phyloP scores from a whole-genome alignment of 2,888 invertebrate genomes.

The Rhagonycha fulva region DNA sequence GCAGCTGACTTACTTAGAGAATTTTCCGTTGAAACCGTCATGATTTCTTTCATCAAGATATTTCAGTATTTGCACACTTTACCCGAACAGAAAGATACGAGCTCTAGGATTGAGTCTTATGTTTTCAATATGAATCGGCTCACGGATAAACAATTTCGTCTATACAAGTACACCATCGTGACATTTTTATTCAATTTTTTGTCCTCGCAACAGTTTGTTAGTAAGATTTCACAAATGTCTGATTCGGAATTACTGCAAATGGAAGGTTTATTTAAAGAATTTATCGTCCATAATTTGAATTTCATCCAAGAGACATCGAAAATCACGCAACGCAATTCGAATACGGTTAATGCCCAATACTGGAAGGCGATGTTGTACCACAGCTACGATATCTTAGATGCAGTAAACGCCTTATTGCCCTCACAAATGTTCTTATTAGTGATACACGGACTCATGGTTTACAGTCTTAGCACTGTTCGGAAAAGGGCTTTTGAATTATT shows the following conservation, averaged over 20 bases:
- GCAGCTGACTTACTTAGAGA: slow-evolving; percentile 68
- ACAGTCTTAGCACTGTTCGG: slow-evolving; percentile 72
- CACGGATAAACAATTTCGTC: slow-evolving; percentile 76
- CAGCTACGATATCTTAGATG: slow-evolving; percentile 78
- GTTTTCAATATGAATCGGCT: slow-evolving; percentile 67
- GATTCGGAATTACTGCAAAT: slow-evolving; percentile 58
- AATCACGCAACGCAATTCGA: slow-evolving; percentile 64
- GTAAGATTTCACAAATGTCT: slow-evolving; percentile 62
- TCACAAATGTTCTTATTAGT: slow-evolving; percentile 80
- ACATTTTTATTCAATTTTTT: slow-evolving; percentile 74
- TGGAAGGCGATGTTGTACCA: slow-evolving; percentile 83
- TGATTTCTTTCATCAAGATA: slow-evolving; percentile 70
- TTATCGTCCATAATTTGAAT: slow-evolving; percentile 70
- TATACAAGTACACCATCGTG: slow-evolving; percentile 81
- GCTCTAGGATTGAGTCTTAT: slow-evolving; percentile 51
- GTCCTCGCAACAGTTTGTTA: slow-evolving; percentile 70
- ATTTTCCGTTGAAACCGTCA: slow-evolving; percentile 66
- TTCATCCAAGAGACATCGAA: slow-evolving; percentile 70
- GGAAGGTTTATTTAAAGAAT: slow-evolving; percentile 67
- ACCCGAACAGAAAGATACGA: slow-evolving; percentile 64
- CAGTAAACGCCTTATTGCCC: slow-evolving; percentile 78
- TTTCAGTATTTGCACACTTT: slow-evolving; percentile 68
- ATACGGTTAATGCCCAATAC: slow-evolving; percentile 67
- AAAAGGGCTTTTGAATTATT: slow-evolving; percentile 85
- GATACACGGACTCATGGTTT: slow-evolving; percentile 72